Conservation (phyloP, 2,888 invertebrate species). For the Lacanobia oleracea region DNA sequence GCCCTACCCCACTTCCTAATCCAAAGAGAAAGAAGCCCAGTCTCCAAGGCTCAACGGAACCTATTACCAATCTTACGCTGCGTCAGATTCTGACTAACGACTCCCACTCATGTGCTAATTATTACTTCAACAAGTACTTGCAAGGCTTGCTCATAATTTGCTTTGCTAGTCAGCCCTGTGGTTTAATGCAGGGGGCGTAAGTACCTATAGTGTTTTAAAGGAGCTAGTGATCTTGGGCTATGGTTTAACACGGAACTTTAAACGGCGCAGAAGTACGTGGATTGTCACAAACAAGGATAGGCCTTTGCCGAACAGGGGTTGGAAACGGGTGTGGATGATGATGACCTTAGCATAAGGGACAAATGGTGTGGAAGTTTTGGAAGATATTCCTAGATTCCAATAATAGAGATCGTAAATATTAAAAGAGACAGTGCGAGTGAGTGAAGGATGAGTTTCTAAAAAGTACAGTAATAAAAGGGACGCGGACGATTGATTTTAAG, state of each 20-base stretch:
- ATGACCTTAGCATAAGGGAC: too few relatives aligned
- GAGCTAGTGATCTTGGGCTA: not conserved
- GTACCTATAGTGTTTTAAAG: not conserved
- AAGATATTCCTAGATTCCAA: too few relatives aligned
- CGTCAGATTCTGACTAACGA: constrained; percentile 56
- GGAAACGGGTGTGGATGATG: too few relatives aligned
- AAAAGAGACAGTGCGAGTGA: too few relatives aligned
- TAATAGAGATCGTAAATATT: too few relatives aligned
- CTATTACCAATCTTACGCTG: constrained; percentile 45
- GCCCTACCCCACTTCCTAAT: constrained; percentile 19
- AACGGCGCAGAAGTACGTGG: not conserved
- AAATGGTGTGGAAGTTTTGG: too few relatives aligned
- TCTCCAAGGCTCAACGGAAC: constrained; percentile 45
- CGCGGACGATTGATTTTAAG: too few relatives aligned
- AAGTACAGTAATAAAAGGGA: too few relatives aligned
- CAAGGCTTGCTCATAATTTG: constrained; percentile 53
- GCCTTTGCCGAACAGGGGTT: too few relatives aligned
- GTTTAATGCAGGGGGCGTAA: constrained; percentile 47
- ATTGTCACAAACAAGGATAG: too few relatives aligned
- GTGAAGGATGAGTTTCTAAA: too few relatives aligned
- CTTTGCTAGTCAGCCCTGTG: constrained; percentile 41
- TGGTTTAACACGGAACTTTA: not conserved
- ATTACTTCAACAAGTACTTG: constrained; percentile 44
- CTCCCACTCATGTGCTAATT: constrained; percentile 58
- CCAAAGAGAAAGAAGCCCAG: constrained; percentile 48